phyloP scores from a whole-genome alignment of 2,113 vertebrate genomes.

The Acinonyx jubatus region DNA sequence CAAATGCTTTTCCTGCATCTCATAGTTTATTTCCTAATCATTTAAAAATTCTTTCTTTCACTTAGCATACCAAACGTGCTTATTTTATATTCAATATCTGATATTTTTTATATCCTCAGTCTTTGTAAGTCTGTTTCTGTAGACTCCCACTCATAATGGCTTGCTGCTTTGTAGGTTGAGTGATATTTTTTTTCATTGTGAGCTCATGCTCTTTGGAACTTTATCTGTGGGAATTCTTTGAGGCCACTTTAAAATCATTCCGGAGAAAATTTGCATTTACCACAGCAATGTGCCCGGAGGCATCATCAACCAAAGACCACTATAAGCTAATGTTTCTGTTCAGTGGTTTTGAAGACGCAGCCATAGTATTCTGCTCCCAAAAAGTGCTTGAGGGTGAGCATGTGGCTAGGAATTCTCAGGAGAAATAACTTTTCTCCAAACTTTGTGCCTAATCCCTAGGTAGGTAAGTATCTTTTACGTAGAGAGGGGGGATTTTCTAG shows the following conservation, averaged over 20 bases:
- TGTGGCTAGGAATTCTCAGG: constrained; percentile 5
- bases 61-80: neutral
- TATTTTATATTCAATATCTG: neutral
- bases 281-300: neutral
- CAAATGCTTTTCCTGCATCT: neutral
- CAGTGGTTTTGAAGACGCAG: constrained; percentile 27
- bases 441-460: neutral
- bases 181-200: neutral
- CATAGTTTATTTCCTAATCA: constrained; percentile 24
- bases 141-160: neutral
- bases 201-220: constrained; percentile 53
- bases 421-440: neutral
- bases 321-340: neutral
- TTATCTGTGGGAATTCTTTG: constrained; percentile 45
- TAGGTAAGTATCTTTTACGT: neutral
- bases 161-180: constrained; percentile 14
- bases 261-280: neutral
- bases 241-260: constrained; percentile 31
- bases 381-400: neutral
- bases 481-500: neutral
- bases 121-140: constrained; percentile 9
- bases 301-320: neutral
- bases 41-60: neutral
- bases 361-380: neutral
- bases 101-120: neutral